phyloP scores from a whole-genome alignment of 2,113 vertebrate species.

The Solenodon paradoxus region DNA sequence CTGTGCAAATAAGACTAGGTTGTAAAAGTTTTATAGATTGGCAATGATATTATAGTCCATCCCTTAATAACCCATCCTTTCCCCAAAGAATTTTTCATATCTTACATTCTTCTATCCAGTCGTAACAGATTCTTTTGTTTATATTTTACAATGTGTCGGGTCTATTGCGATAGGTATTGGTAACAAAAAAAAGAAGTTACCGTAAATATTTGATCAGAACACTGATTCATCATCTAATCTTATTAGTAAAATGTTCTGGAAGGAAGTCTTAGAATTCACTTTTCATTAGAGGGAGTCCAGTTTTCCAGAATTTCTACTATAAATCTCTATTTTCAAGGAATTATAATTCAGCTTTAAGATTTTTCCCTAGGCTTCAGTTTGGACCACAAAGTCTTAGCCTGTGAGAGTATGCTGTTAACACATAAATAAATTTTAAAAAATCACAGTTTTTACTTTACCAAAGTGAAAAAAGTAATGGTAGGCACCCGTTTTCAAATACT shows the following conservation, averaged over 20 bases:
- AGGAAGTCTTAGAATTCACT: neutral
- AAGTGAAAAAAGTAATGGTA: constrained; percentile 43
- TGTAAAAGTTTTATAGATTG: constrained; percentile 99
- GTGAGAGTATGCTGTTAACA: constrained; percentile 76
- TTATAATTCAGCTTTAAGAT: constrained; percentile 81
- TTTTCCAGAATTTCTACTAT: constrained; percentile 80
- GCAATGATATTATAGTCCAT: constrained; percentile 93
- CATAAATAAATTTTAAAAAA: constrained; percentile 43
- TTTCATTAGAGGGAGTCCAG: constrained; percentile 68
- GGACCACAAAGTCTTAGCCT: constrained; percentile 69
- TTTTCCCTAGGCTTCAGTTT: constrained; percentile 75
- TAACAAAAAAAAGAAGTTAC: neutral
- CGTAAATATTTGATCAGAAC: constrained; percentile 49
- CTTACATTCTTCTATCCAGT: constrained; percentile 75
- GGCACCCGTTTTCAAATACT: constrained; percentile 51
- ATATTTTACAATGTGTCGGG: neutral
- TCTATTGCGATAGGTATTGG: neutral
- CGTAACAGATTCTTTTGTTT: constrained; percentile 57
- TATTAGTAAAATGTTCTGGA: constrained; percentile 62
- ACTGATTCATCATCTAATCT: constrained; percentile 35
- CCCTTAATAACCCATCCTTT: constrained; percentile 95
- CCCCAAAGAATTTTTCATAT: constrained; percentile 87
- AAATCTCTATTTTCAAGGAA: constrained; percentile 77
- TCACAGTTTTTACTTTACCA: constrained; percentile 68
- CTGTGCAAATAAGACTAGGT: constrained; percentile 88